Evolutionary conservation across 2,113 vertebrate genomes (phyloP), one percentile per base, ranked within the genome.

Genomic region (Rhombomys opimus): DNA sequence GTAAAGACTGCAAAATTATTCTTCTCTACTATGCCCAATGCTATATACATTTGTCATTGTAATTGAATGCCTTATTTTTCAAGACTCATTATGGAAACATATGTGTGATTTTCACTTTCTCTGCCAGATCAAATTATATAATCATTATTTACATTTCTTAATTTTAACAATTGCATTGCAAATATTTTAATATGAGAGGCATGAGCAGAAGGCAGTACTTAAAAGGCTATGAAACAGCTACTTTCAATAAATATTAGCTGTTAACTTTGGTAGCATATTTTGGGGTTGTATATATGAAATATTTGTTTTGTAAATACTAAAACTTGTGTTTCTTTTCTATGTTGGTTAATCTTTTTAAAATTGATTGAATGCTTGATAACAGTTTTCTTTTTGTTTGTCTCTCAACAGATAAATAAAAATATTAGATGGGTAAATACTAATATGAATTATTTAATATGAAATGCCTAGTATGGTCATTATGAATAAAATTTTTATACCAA

Each of bases 401-500:
- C 65, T 73, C 9, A 20, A 88, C 77, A 67, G 2, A 81, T 30
- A 95, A 95, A 93, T 68, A 30, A 73, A 85, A 90, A 95, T 54
- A 25, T 32, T 63, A 95, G 23, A 93, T 17, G 5, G 59, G 91
- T 85, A 17, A 46, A 81, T 94, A 9, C 14, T 86, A 27, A 67
- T 18, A 65, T 70, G 32, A 0, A 87, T 38, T 18, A 96, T n/a
- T 20, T n/a, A 78, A 80, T 67, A 92, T 68, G 89, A 93, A 87
- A 38, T 6, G 84, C 35, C 93, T 91, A 14, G 17, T 92, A 22
- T 77, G 50, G 78, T 91, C 61, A 41, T 86, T 59, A 84, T 77
- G 72, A 96, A 94, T 52, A 90, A 57, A 87, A 17, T 10, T 78
- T 72, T 14, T 94, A 92, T 23, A 93, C 57, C 85, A 81, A 96